A percentile compares a stretch with the other conserved stretches of the same genome.
Conservation (phyloP, 2,113 vertebrate genomes). For the Suricata suricatta region DNA sequence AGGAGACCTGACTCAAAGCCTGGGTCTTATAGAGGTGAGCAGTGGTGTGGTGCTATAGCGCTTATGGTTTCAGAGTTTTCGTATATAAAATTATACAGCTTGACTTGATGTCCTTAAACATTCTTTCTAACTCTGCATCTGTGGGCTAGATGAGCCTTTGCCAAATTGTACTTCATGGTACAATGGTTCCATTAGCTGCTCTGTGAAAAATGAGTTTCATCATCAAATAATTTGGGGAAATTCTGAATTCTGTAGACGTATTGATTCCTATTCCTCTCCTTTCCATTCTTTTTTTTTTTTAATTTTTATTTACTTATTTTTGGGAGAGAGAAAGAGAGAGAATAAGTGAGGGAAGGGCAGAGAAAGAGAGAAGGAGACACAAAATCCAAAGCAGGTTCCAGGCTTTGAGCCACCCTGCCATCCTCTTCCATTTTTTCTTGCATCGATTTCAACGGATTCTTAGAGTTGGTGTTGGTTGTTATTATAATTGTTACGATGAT, state of each 20-base stretch:
- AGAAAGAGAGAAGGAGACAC: no score
- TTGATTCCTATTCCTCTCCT: not conserved
- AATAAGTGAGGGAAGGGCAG: no score
- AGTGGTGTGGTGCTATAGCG: accelerated
- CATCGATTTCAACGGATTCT: not conserved
- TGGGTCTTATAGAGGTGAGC: not conserved
- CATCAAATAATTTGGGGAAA: not conserved
- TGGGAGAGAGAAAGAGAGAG: no score
- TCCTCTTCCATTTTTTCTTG: not conserved
- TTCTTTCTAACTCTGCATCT: not conserved
- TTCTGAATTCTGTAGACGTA: not conserved
- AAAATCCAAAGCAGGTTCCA: no score
- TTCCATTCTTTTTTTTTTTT: not conserved
- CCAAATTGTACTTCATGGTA: not conserved
- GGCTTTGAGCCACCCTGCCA: no score
- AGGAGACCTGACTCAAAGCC: not conserved
- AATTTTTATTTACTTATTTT: no score
- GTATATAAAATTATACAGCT: not conserved
- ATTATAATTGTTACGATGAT: not conserved
- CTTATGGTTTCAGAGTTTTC: not conserved
- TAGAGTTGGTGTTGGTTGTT: not conserved
- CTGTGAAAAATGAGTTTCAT: not conserved
- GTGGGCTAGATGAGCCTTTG: not conserved
- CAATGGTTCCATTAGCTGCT: not conserved
- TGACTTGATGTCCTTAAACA: not conserved